A percentile compares a stretch with the other conserved stretches of the same genome.
phyloP scores from a whole-genome alignment of 2,113 vertebrate genomes.

The Pandion haliaetus region DNA sequence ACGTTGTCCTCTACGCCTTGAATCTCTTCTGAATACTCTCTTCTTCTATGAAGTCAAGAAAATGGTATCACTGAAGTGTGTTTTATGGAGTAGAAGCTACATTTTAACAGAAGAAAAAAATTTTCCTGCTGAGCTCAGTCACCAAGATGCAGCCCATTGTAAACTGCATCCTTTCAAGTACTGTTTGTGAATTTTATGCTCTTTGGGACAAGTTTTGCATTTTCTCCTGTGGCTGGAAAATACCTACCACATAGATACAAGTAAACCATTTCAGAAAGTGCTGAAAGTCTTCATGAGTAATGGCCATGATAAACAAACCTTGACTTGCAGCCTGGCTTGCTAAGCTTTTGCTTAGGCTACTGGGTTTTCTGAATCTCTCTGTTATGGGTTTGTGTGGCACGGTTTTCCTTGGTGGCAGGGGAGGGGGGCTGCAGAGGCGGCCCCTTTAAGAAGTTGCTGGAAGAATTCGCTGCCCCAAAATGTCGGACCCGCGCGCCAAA shows the following conservation, averaged over 20 bases:
- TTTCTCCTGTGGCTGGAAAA: neutral
- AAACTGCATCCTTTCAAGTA: neutral
- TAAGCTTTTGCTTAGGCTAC: neutral
- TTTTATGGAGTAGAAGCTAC: neutral
- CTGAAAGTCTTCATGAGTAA: neutral
- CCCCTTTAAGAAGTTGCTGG: too few species aligned
- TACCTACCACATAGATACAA: neutral
- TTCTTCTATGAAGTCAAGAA: neutral
- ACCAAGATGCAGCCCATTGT: neutral
- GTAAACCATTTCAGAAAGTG: neutral
- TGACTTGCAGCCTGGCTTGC: neutral
- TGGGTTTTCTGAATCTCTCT: neutral
- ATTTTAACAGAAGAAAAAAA: neutral
- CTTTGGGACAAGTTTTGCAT: neutral
- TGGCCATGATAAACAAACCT: neutral
- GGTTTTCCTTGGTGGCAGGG: too few species aligned
- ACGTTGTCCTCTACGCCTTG: neutral
- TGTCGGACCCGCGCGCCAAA: too few species aligned
- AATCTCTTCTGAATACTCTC: neutral
- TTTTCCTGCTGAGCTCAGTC: neutral
- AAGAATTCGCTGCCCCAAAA: too few species aligned
- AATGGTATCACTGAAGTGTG: neutral
- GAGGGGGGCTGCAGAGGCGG: too few species aligned
- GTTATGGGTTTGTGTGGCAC: too few species aligned
- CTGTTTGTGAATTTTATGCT: neutral